Evolutionary conservation across 2,797 vertebrate genomes (phyloP).

Genomic region (Notamacropus eugenii): DNA sequence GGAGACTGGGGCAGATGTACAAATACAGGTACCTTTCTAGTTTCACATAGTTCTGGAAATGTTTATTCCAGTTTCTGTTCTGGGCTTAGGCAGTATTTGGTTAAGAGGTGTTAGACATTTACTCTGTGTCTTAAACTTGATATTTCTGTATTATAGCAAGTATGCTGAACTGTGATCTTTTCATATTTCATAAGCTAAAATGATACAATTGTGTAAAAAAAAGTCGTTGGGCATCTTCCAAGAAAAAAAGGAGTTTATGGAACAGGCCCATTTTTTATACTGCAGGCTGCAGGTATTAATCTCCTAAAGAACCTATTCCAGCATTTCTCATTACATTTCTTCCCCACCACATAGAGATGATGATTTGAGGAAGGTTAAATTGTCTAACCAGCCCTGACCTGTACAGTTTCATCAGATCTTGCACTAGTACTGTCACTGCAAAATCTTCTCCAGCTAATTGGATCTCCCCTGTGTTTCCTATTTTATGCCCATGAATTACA

Average conservation of each 20-base stretch:
- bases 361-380: conserved; percentile 74
- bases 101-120: conserved; percentile 1
- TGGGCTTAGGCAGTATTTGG: not conserved
- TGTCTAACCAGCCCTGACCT: conserved; percentile 60
- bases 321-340: conserved; percentile 67
- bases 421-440: conserved; percentile 56
- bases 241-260: conserved; percentile 47
- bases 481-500: conserved; percentile 67
- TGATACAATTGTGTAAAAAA: conserved; percentile 44
- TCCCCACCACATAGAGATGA: conserved; percentile 30
- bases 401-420: conserved; percentile 66
- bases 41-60: not conserved
- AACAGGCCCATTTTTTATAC: conserved; percentile 52
- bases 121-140: not conserved
- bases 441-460: conserved; percentile 66
- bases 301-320: conserved; percentile 42
- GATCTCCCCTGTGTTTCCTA: conserved; percentile 65
- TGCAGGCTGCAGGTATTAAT: conserved; percentile 62
- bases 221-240: conserved; percentile 48
- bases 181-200: conserved; percentile 57
- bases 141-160: not conserved
- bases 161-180: conserved; percentile 22
- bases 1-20: not conserved
- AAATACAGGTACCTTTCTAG: not conserved
- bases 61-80: conserved; percentile 25